Percentiles rank a stretch among this genome's conserved stretches.
Conservation (phyloP, 1,140 invertebrate genomes). For the Nephila pilipes region DNA sequence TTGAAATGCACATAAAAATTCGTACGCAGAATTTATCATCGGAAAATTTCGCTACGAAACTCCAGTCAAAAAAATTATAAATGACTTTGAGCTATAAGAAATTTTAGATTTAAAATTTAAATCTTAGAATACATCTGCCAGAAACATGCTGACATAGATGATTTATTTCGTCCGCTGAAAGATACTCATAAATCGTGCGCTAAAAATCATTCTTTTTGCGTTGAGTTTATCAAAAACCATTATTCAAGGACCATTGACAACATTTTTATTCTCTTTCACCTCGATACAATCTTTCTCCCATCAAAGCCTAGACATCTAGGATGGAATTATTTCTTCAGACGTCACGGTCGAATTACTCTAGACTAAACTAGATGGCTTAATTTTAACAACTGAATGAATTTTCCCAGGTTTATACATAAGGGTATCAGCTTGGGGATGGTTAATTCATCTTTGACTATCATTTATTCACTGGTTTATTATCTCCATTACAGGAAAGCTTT, state of each 20-base stretch:
- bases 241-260: background rate
- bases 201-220: background rate
- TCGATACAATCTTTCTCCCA: background rate
- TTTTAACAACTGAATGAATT: background rate
- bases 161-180: no score
- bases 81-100: no score
- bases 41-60: no score
- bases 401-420: background rate
- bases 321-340: background rate
- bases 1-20: no score
- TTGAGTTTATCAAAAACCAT: background rate
- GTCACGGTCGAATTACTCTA: background rate
- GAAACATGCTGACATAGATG: no score
- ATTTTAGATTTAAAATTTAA: no score
- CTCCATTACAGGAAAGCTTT: conserved; percentile 86
- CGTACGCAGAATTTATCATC: no score
- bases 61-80: no score
- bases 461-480: background rate
- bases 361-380: background rate
- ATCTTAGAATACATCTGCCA: no score
- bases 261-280: background rate
- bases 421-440: background rate
- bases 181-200: no score
- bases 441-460: background rate
- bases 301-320: background rate